Conservation (phyloP, 2,113 vertebrate species). For the Aviceda subcristata region DNA sequence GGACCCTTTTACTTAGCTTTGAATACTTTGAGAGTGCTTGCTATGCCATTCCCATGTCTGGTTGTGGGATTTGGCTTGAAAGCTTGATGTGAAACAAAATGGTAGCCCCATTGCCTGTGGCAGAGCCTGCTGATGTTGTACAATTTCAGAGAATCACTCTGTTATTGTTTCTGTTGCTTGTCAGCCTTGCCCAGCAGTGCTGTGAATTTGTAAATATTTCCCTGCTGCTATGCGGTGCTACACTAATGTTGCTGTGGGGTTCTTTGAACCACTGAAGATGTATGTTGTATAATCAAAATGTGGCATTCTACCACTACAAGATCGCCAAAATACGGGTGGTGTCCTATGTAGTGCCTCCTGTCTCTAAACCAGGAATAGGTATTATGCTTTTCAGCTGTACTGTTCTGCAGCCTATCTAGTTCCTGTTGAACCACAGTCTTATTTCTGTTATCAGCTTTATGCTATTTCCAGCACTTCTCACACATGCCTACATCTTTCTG, state of each 20-base stretch:
- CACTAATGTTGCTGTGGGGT: neutral
- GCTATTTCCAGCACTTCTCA: neutral
- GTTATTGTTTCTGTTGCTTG: neutral
- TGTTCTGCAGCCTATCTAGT: neutral
- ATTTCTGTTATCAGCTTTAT: neutral
- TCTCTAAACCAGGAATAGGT: neutral
- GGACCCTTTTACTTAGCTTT: neutral
- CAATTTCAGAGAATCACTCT: neutral
- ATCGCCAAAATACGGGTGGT: neutral
- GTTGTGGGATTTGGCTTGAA: neutral
- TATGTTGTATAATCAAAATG: neutral
- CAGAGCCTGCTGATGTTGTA: neutral
- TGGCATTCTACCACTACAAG: neutral
- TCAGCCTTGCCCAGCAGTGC: neutral
- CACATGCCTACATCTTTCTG: neutral
- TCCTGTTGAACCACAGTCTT: neutral
- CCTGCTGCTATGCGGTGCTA: neutral
- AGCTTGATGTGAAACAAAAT: neutral
- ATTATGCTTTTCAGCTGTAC: neutral
- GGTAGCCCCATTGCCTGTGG: neutral
- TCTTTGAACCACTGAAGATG: neutral
- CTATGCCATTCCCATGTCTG: neutral
- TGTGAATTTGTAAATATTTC: neutral
- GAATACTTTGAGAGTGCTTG: neutral
- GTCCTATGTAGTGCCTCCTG: neutral